Percentiles rank a stretch among this genome's conserved stretches.
These are phyloP conservation scores for Psophia crepitans DNA, from an alignment of 2,113 vertebrate species.

Conservation along the genomic window DNA sequence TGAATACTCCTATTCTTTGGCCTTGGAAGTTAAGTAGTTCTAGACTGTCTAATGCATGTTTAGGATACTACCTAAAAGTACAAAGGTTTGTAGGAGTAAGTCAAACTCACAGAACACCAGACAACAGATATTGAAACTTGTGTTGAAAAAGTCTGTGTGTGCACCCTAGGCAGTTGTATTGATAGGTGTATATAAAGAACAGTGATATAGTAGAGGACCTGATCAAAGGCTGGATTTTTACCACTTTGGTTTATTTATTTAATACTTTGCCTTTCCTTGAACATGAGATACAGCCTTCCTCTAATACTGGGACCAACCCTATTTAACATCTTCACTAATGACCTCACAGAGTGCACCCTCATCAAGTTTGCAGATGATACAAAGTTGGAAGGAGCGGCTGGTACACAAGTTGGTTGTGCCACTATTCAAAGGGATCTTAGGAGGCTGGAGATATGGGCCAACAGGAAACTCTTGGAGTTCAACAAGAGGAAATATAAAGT, in stretches of 20 bases:
- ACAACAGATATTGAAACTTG: background rate
- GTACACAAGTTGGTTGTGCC: background rate
- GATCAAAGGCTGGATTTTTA: background rate
- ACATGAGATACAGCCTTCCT: background rate
- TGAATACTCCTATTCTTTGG: background rate
- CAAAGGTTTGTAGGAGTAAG: background rate
- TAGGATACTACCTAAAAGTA: background rate
- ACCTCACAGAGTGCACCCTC: background rate
- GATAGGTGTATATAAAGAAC: background rate
- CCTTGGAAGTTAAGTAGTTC: background rate
- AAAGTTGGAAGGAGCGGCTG: background rate
- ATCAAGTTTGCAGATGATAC: background rate
- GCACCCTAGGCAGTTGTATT: background rate
- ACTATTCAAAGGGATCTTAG: background rate
- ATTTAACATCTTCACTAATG: background rate
- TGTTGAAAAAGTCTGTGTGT: rapidly evolving
- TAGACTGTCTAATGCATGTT: background rate
- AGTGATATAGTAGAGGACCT: background rate
- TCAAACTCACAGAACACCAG: background rate
- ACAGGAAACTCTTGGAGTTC: background rate
- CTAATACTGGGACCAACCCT: background rate
- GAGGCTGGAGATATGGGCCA: background rate
- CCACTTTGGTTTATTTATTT: background rate
- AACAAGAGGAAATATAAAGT: background rate
- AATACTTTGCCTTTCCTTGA: background rate